Base-by-base conservation (phyloP, 2,888 invertebrate species). In the Mantis religiosa region DNA sequence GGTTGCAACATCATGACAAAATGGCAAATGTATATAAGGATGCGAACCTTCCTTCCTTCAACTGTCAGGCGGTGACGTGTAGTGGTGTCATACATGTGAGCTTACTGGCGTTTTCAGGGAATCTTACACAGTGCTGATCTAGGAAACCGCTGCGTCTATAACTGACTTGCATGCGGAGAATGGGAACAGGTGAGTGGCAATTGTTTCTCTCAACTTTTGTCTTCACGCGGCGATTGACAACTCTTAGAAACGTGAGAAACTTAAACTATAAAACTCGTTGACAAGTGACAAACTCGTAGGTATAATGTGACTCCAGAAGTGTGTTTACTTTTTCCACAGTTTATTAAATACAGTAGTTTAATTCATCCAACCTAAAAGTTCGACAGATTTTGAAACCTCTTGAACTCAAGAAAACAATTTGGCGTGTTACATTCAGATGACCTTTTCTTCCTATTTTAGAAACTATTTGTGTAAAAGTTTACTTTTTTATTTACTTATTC, bases 161-260 rank as follows among this genome's bases (percentile, higher is more conserved):
- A 87, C 28, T 28, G 87, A 27, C 84, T 87, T 89, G 89, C 84
- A 87, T 87, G 89, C 95, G 96, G 92, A 96, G 96, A 92, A 96
- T 96, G 96, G 96, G 96, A 91, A 96, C 96, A 95, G 96, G 96
- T 96, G 92, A 94, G 93, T 92, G 84, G 4, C 27, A 82, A 27
- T 27, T 82, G 27, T 82, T 82, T 82, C 82, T 82, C 12, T 3
- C 3, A n/a, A 82, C 27, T 82, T 82, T 1, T 25, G n/a, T 82
- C n/a, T 82, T 82, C 27, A 0, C 27, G 27, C 82, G 27, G 82
- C 27, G 82, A 82, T 85, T 71, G 82, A 91, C 92, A 92, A 91
- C 92, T 89, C 88, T 14, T 8, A 34, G 4, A 34, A 34, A 34
- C 34, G 4, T 34, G 8, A 34, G 8, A 8, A 34, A 34, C 4